A percentile compares a stretch with the other conserved stretches of the same genome.
Conservation (phyloP, 2,888 invertebrate species). For the Lampropteryx suffumata region DNA sequence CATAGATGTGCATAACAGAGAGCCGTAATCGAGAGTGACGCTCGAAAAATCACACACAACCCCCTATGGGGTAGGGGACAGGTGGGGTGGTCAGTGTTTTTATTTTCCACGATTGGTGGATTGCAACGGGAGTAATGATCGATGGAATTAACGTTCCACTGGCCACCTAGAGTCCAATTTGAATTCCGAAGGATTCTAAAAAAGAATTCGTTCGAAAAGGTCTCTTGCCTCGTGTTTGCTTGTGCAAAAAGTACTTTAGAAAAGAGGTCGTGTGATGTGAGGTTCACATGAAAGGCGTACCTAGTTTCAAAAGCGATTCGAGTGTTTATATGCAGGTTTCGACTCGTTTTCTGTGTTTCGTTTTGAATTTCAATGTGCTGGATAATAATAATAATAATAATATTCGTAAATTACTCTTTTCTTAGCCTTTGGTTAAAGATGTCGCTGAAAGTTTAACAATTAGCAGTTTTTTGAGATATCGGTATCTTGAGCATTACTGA, state of each 20-base stretch:
- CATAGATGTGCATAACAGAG: constrained; percentile 26
- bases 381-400: background rate
- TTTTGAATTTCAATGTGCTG: constrained; percentile 5
- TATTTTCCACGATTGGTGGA: constrained; percentile 80
- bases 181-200: constrained; percentile 47
- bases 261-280: constrained; percentile 20
- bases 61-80: constrained; percentile 54
- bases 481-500: no score
- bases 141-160: constrained; percentile 78
- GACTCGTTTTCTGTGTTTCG: constrained; percentile 13
- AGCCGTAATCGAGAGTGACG: constrained; percentile 64
- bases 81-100: constrained; percentile 75
- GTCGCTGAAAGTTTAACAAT: background rate
- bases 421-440: no score
- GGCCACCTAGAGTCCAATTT: constrained; percentile 63
- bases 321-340: constrained; percentile 16
- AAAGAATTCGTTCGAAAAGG: constrained; percentile 16
- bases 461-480: background rate
- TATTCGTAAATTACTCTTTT: no score
- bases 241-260: constrained; percentile 11
- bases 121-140: constrained; percentile 81
- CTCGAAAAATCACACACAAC: constrained; percentile 75
- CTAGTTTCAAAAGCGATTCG: constrained; percentile 4
- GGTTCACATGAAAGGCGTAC: constrained; percentile 17
- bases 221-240: constrained; percentile 11